phyloP scores from a whole-genome alignment of 2,888 invertebrate genomes.

The Cryptocephalus primarius region DNA sequence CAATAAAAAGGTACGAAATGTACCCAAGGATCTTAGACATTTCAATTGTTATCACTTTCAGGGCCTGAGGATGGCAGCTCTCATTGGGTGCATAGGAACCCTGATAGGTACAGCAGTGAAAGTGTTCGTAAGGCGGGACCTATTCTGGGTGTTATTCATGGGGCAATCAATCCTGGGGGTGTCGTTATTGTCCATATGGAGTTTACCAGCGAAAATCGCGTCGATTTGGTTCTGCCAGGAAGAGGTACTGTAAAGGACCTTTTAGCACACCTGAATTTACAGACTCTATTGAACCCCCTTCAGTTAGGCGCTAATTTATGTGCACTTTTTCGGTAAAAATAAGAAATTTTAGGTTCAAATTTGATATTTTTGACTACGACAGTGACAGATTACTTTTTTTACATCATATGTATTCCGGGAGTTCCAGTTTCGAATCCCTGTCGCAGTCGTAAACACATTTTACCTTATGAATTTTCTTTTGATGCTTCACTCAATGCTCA shows the following conservation, averaged over 20 bases:
- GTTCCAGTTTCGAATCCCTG: too few species aligned
- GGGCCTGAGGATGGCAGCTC: slow-evolving; percentile 69
- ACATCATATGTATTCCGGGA: too few species aligned
- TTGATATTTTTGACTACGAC: too few species aligned
- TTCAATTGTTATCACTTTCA: slow-evolving; percentile 31
- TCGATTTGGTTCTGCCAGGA: slow-evolving; percentile 95
- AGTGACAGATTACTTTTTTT: too few species aligned
- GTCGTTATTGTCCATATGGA: slow-evolving; percentile 85
- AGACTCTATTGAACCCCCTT: too few species aligned
- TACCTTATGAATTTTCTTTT: too few species aligned
- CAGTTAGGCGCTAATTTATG: too few species aligned
- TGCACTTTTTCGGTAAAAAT: too few species aligned
- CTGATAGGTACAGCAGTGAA: slow-evolving; percentile 81
- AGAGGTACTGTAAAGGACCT: slow-evolving; percentile 47
- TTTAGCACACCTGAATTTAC: too few species aligned
- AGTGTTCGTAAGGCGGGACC: slow-evolving; percentile 66
- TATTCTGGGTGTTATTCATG: slow-evolving; percentile 74
- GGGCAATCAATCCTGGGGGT: slow-evolving; percentile 77
- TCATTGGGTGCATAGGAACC: slow-evolving; percentile 74
- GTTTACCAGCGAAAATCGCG: slow-evolving; percentile 80
- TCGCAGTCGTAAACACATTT: too few species aligned
- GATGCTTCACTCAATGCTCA: too few species aligned
- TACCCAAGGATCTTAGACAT: slow-evolving; percentile 13
- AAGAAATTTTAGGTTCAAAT: too few species aligned
- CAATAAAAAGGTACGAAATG: slow-evolving; percentile 68